Conservation (phyloP, 2,888 invertebrate genomes). For the Zeuzera pyrina region DNA sequence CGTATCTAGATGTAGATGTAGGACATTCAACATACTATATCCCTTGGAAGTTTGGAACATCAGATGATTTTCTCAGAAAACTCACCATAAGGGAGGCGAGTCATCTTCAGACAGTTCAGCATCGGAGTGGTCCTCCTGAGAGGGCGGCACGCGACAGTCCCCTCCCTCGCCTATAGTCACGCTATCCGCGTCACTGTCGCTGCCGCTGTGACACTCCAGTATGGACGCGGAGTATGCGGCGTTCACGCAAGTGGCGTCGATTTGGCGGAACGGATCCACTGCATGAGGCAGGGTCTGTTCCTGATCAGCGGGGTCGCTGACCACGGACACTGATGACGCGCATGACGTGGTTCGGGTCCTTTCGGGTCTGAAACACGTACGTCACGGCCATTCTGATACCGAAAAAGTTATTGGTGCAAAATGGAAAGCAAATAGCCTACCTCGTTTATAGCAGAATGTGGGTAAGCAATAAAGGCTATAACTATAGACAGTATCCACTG, state of each 20-base stretch:
- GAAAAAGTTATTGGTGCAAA: too few species aligned
- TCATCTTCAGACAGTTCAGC: slow-evolving; percentile 45
- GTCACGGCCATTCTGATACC: too few species aligned
- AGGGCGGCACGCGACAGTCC: too few species aligned
- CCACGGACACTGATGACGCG: slow-evolving; percentile 60
- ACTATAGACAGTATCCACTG: too few species aligned
- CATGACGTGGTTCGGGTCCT: slow-evolving; percentile 55
- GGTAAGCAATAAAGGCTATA: too few species aligned
- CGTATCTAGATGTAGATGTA: too few species aligned
- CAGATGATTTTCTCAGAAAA: too few species aligned
- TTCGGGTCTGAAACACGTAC: slow-evolving; percentile 44
- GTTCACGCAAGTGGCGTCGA: slow-evolving; percentile 53
- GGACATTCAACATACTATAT: too few species aligned
- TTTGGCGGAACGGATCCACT: slow-evolving; percentile 64
- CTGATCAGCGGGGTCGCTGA: slow-evolving; percentile 54
- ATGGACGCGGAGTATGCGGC: slow-evolving; percentile 33
- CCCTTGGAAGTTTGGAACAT: too few species aligned
- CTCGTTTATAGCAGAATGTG: too few species aligned
- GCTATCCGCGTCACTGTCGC: slow-evolving; percentile 53
- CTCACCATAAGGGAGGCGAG: slow-evolving; percentile 42
- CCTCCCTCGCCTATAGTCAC: slow-evolving; percentile 33
- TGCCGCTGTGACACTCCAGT: slow-evolving; percentile 56
- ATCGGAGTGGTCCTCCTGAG: too few species aligned
- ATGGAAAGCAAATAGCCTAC: too few species aligned
- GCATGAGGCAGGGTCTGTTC: slow-evolving; percentile 33